Evolutionary conservation across 2,888 invertebrate genomes (phyloP).

Genomic region (Acholoe squamosa): DNA sequence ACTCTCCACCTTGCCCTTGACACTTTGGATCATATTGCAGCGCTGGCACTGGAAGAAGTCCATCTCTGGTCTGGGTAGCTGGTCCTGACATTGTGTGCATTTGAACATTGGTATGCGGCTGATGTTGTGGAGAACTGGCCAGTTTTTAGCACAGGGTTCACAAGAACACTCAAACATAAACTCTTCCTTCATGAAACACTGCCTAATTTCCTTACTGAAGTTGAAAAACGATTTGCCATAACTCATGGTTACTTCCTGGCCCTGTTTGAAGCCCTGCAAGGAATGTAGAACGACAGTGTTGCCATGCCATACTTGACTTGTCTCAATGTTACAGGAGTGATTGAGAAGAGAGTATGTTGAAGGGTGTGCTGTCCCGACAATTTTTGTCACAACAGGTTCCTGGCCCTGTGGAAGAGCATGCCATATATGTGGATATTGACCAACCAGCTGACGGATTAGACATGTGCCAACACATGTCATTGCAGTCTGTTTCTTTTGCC

Average conservation of each 20-base stretch:
- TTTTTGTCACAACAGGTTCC: conserved; percentile 83
- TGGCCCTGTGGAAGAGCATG: conserved; percentile 91
- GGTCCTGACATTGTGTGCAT: conserved; percentile 76
- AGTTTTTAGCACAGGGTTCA: conserved; percentile 86
- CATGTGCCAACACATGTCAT: conserved; percentile 86
- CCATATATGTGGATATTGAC: too few species aligned
- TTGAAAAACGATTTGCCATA: neutral
- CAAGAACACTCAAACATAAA: conserved; percentile 93
- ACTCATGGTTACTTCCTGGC: conserved; percentile 85
- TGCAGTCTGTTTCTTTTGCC: neutral
- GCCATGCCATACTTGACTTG: conserved; percentile 90
- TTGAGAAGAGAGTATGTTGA: conserved; percentile 94
- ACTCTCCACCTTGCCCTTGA: conserved; percentile 70
- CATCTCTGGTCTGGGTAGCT: conserved; percentile 71
- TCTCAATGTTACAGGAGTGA: conserved; percentile 94
- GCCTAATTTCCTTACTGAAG: too few species aligned
- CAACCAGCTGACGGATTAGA: conserved; percentile 88
- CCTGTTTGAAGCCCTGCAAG: conserved; percentile 86
- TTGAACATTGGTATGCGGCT: conserved; percentile 75
- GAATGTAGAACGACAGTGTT: conserved; percentile 89
- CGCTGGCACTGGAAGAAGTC: neutral
- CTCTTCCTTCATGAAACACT: conserved; percentile 82
- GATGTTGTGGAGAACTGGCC: conserved; percentile 79
- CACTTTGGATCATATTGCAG: neutral
- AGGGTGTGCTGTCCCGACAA: conserved; percentile 80